Evolutionary conservation across 2,113 vertebrate genomes (phyloP).

Genomic region (Daboia siamensis): DNA sequence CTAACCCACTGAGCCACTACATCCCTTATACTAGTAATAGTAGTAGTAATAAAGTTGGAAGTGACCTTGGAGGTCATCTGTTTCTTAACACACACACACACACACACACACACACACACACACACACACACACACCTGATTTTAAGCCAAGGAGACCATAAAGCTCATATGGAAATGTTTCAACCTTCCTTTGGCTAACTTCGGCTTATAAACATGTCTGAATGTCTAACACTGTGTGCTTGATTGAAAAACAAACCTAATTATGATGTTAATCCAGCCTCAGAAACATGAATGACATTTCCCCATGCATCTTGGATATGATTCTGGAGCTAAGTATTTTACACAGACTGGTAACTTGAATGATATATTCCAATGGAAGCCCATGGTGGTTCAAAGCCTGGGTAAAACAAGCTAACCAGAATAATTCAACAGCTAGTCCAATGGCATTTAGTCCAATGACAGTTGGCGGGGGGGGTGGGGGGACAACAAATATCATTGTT

Average conservation of each 20-base stretch:
- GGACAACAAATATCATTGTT: background rate
- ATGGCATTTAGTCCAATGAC: background rate
- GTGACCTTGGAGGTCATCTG: background rate
- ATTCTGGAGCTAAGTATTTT: background rate
- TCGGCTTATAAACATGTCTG: background rate
- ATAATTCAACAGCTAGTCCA: background rate
- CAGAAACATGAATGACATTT: background rate
- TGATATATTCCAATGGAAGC: background rate
- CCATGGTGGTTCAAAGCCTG: background rate
- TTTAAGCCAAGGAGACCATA: background rate
- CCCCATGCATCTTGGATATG: background rate
- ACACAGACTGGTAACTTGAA: background rate
- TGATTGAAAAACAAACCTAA: background rate
- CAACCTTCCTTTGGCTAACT: background rate
- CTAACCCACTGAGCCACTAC: too few relatives aligned
- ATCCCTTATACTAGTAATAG: background rate
- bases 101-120: background rate
- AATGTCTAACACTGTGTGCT: background rate
- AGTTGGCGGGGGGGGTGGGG: background rate
- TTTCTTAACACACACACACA: background rate
- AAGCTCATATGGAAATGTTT: background rate
- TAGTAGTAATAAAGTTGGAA: too few relatives aligned
- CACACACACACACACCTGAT: background rate
- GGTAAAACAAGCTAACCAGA: background rate
- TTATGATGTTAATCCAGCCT: background rate